Evolutionary conservation across 2,113 vertebrate species (phyloP).

Genomic region (Chitala chitala): DNA sequence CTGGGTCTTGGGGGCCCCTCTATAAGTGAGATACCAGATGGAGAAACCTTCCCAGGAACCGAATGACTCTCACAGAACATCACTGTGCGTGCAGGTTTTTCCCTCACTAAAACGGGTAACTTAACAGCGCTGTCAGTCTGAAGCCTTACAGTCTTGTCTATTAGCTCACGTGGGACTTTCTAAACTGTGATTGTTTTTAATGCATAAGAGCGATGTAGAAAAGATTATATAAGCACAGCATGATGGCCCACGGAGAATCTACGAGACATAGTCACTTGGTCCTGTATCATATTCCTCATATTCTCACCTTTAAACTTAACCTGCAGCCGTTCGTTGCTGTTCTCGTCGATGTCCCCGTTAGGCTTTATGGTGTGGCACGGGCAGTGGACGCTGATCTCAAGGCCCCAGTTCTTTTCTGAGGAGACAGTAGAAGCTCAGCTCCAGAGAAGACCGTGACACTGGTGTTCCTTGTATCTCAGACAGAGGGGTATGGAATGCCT

Average conservation of each 20-base stretch:
- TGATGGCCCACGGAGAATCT: background rate
- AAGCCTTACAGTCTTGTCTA: conserved; percentile 25
- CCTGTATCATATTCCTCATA: too few relatives aligned
- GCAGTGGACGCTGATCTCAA: conserved; percentile 95
- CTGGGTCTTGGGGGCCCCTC: conserved; percentile 43
- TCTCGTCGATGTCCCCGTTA: conserved; percentile 87
- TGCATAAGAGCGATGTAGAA: too few relatives aligned
- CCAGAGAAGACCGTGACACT: too few relatives aligned
- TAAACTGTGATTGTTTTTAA: too few relatives aligned
- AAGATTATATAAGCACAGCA: too few relatives aligned
- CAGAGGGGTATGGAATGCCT: too few relatives aligned
- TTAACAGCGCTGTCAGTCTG: conserved; percentile 20
- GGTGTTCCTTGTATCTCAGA: too few relatives aligned
- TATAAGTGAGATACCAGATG: conserved; percentile 69
- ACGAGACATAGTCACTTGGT: background rate
- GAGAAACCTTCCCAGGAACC: conserved; percentile 56
- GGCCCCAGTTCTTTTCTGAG: conserved; percentile 85
- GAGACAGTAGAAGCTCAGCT: conserved; percentile 36
- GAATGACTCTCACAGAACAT: conserved; percentile 45
- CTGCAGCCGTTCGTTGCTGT: conserved; percentile 82
- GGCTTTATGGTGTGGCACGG: conserved; percentile 92
- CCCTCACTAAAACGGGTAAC: conserved; percentile 22
- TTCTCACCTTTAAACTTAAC: conserved; percentile 92
- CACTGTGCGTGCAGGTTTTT: conserved; percentile 42
- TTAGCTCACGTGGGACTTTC: conserved; percentile 21